phyloP scores from a whole-genome alignment of 92 coral and sea anemone genomes.

The Epizoanthus illoricatus region DNA sequence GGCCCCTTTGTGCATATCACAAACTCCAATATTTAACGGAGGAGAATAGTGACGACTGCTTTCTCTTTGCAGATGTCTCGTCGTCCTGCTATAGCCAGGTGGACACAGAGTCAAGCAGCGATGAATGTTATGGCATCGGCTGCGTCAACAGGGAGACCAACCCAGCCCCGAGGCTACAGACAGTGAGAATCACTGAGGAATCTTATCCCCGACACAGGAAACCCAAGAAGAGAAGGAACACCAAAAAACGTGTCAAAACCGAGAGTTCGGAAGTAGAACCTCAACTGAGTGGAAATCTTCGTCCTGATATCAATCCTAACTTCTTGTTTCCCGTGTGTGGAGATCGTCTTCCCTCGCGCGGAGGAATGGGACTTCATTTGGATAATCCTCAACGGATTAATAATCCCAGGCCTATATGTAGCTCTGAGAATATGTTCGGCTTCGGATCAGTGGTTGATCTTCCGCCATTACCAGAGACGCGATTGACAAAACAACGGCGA shows the following conservation, averaged over 20 bases:
- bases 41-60: no score
- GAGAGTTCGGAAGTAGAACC: conserved; percentile 13
- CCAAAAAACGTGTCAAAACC: conserved; percentile 27
- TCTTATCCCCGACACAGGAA: conserved; percentile 28
- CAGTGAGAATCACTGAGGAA: conserved; percentile 24
- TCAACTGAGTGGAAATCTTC: conserved; percentile 14
- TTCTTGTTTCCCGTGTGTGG: conserved; percentile 28
- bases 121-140: conserved; percentile 33
- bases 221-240: conserved; percentile 32
- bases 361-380: conserved; percentile 20
- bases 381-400: conserved; percentile 8
- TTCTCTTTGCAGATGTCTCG: conserved; percentile 12
- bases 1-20: no score
- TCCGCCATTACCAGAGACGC: conserved; percentile 30
- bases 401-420: conserved; percentile 30
- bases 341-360: conserved; percentile 11
- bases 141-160: conserved; percentile 43
- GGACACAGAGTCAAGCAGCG: conserved; percentile 31
- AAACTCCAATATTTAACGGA: no score
- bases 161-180: conserved; percentile 20
- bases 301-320: conserved; percentile 21
- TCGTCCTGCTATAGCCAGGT: conserved; percentile 41
- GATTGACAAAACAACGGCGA: conserved; percentile 11
- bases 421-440: conserved; percentile 26
- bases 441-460: conserved; percentile 29